Conservation (phyloP, 2,888 invertebrate species). For the Hecatera dysodea region DNA sequence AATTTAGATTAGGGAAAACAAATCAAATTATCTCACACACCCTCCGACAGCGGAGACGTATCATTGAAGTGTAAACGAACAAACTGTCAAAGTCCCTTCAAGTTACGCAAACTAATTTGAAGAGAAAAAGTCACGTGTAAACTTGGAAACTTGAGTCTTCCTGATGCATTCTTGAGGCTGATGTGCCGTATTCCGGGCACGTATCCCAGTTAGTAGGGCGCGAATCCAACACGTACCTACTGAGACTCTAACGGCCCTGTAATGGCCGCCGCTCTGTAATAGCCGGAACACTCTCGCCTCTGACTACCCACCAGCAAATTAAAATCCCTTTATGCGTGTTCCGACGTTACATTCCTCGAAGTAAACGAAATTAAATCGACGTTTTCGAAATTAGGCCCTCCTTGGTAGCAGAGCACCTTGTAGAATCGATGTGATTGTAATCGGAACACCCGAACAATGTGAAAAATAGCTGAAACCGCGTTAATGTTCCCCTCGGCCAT, state of each 20-base stretch:
- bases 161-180: constrained; percentile 71
- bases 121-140: constrained; percentile 65
- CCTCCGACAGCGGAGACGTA: constrained; percentile 27
- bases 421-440: constrained; percentile 48
- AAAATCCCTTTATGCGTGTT: constrained; percentile 79
- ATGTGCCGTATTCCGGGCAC: constrained; percentile 78
- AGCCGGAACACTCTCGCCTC: constrained; percentile 78
- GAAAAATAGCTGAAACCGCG: constrained; percentile 14
- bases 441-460: constrained; percentile 11
- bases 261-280: constrained; percentile 84
- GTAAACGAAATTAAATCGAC: constrained; percentile 72
- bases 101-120: constrained; percentile 62
- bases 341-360: constrained; percentile 64
- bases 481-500: constrained; percentile 2
- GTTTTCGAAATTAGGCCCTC: constrained; percentile 61
- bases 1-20: constrained; percentile 11
- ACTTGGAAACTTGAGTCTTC: constrained; percentile 68
- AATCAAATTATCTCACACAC: constrained; percentile 33
- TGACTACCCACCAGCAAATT: constrained; percentile 84
- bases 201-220: constrained; percentile 87
- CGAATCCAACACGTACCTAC: constrained; percentile 85
- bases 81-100: constrained; percentile 52
- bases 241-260: constrained; percentile 84
- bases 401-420: constrained; percentile 51
- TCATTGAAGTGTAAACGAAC: constrained; percentile 44